These are phyloP conservation scores for Rousettus madagascariensis DNA, from an alignment of 2,797 vertebrate genomes.

Conservation along the genomic window DNA sequence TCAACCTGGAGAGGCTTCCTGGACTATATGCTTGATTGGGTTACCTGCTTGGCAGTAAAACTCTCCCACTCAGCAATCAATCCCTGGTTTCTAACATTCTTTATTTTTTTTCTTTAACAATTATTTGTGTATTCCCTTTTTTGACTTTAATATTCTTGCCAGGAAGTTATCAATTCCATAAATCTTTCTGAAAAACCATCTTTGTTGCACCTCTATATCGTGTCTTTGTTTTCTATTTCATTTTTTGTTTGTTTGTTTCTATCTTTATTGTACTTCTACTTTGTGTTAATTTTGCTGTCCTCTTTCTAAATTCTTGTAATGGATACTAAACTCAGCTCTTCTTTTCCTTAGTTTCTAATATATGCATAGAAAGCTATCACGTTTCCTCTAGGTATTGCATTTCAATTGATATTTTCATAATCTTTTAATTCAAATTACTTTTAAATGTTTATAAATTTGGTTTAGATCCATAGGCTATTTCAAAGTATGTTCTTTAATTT, in stretches of 20 bases:
- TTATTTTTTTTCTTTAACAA: background rate
- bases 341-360: background rate
- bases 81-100: background rate
- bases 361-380: background rate
- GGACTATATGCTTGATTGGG: background rate
- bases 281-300: background rate
- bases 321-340: background rate
- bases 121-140: background rate
- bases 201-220: background rate
- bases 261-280: background rate
- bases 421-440: background rate
- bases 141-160: background rate
- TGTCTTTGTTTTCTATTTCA: background rate
- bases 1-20: background rate
- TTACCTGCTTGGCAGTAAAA: background rate
- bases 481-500: background rate
- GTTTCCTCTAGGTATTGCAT: background rate
- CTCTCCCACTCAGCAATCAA: background rate
- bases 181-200: background rate
- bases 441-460: background rate
- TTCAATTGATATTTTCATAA: background rate
- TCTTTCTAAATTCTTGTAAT: slow-evolving; percentile 1
- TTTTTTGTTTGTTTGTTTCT: background rate
- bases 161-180: background rate
- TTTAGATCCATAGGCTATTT: background rate